Evolutionary conservation across 2,888 invertebrate genomes (phyloP).

Genomic region (Phyllotreta striolata): DNA sequence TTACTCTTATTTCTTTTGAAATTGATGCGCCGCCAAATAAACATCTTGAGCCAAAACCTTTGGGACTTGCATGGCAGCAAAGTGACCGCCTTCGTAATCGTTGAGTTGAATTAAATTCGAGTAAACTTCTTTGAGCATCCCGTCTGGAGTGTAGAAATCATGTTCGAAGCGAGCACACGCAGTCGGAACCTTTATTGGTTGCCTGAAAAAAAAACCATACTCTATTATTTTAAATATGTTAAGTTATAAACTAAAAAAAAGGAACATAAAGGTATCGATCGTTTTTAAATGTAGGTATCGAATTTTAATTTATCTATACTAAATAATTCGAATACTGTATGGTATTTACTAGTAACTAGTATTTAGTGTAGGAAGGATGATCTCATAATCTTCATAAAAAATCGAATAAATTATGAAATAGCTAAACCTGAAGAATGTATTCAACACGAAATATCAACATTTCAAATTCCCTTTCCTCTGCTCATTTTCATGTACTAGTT

Average conservation of each 20-base stretch:
- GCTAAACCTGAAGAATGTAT: background rate
- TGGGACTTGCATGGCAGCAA: slow-evolving; percentile 52
- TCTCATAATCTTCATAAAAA: no score
- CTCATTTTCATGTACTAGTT: no score
- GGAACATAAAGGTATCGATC: no score
- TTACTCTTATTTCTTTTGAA: slow-evolving; percentile 24
- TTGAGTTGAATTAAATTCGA: slow-evolving; percentile 68
- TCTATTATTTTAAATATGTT: no score
- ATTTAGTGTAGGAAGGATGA: background rate
- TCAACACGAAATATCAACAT: no score
- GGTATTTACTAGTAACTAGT: no score
- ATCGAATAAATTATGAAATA: background rate
- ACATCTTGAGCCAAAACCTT: slow-evolving; percentile 49
- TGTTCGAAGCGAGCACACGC: slow-evolving; percentile 78
- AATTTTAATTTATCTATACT: no score
- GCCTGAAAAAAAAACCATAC: slow-evolving; percentile 60
- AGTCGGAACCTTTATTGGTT: slow-evolving; percentile 73
- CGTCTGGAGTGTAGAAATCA: slow-evolving; percentile 70
- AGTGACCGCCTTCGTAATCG: slow-evolving; percentile 49
- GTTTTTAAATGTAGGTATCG: no score
- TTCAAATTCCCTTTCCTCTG: no score
- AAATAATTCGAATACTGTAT: no score
- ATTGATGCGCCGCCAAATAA: slow-evolving; percentile 39
- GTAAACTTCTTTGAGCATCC: slow-evolving; percentile 68
- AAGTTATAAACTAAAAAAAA: no score